Evolutionary conservation across 2,797 vertebrate genomes (phyloP).

Genomic region (Chaunax sp.): DNA sequence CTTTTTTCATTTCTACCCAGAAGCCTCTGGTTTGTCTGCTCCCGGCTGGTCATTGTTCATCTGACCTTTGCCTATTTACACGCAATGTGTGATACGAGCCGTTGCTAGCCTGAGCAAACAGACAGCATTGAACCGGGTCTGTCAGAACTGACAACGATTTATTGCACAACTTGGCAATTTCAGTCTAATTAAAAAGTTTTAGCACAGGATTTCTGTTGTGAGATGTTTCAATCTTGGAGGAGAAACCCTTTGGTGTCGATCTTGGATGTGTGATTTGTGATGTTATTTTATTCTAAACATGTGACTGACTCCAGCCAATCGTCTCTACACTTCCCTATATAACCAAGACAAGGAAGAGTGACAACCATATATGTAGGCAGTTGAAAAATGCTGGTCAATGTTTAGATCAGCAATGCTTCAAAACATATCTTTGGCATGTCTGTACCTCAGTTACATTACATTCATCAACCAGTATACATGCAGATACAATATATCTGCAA

Average conservation of each 20-base stretch:
- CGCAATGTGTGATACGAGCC: slow-evolving; percentile 14
- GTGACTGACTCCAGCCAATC: neutral
- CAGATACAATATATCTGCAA: too few species aligned
- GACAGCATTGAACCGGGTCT: slow-evolving; percentile 36
- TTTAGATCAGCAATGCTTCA: neutral
- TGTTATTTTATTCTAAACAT: too few species aligned
- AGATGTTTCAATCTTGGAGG: slow-evolving; percentile 23
- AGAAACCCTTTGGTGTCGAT: neutral
- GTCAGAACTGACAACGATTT: slow-evolving; percentile 25
- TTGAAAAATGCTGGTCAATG: too few species aligned
- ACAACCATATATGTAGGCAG: too few species aligned
- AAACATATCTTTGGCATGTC: neutral
- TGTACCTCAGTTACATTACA: too few species aligned
- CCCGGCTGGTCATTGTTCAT: slow-evolving; percentile 57
- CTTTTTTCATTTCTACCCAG: slow-evolving; percentile 35
- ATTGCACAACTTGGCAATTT: slow-evolving; percentile 19
- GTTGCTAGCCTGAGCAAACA: slow-evolving; percentile 28
- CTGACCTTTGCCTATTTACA: slow-evolving; percentile 75
- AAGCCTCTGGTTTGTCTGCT: slow-evolving; percentile 46
- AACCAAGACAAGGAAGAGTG: too few species aligned
- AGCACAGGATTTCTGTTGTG: neutral
- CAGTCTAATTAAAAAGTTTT: slow-evolving; percentile 24
- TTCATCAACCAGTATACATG: too few species aligned
- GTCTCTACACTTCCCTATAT: too few species aligned
- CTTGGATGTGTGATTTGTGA: neutral